Conservation (phyloP, 2,113 vertebrate genomes). For the Camelus bactrianus region DNA sequence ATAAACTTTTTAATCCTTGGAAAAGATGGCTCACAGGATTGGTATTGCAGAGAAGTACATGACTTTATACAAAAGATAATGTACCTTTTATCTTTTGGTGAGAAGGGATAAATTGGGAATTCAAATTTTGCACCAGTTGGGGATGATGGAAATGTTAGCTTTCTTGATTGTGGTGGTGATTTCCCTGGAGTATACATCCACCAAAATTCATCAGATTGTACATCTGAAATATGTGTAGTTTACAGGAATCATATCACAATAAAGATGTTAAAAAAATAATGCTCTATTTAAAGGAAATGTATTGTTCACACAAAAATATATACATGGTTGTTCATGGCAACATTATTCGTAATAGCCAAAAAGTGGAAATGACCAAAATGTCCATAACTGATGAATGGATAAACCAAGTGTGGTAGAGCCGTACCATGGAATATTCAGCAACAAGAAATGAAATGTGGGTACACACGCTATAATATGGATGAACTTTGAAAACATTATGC, state of each 20-base stretch:
- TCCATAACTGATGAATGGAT: neutral
- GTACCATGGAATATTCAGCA: neutral
- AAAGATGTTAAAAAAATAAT: neutral
- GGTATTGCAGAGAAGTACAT: neutral
- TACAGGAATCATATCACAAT: too few species aligned
- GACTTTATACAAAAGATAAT: neutral
- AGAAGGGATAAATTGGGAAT: too few species aligned
- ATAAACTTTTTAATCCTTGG: neutral
- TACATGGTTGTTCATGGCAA: neutral
- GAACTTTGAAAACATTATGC: neutral
- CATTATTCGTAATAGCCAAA: neutral
- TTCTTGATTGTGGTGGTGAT: too few species aligned
- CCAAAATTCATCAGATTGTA: too few species aligned
- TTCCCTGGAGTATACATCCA: too few species aligned
- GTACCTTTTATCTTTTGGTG: neutral
- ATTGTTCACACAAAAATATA: neutral
- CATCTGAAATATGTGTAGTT: too few species aligned
- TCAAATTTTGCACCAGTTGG: too few species aligned
- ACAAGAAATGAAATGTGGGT: neutral
- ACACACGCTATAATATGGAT: neutral
- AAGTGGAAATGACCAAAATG: neutral
- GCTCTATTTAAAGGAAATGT: neutral
- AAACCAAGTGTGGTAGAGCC: neutral
- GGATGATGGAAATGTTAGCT: too few species aligned
- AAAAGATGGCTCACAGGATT: neutral